Percentiles rank a stretch among this genome's conserved stretches.
Conservation (phyloP, 2,113 vertebrate species). For the Phyllostomus hastatus region DNA sequence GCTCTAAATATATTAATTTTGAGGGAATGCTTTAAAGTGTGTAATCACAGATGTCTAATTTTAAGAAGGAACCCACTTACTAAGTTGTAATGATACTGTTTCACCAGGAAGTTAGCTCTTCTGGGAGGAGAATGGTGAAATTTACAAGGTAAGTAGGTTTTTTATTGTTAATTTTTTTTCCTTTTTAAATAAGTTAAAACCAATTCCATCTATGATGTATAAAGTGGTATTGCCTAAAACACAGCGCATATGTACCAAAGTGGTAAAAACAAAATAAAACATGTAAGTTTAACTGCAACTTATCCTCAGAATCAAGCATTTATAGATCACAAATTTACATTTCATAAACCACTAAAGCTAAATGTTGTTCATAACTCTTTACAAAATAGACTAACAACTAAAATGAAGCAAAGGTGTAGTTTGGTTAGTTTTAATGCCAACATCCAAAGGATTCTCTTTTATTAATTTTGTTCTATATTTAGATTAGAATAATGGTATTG, state of each 20-base stretch:
- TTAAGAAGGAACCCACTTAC: conserved; percentile 31
- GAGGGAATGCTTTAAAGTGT: conserved; percentile 28
- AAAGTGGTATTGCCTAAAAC: conserved; percentile 2
- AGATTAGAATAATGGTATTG: conserved; percentile 15
- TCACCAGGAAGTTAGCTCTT: background rate
- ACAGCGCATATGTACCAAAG: background rate
- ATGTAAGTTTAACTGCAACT: background rate
- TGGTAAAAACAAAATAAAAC: background rate
- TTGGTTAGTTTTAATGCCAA: conserved; percentile 26
- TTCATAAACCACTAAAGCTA: background rate
- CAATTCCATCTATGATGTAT: conserved; percentile 5
- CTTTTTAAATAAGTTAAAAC: conserved; percentile 40
- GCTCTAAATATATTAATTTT: conserved; percentile 13
- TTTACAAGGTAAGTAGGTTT: conserved; percentile 32
- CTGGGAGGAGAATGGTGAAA: background rate
- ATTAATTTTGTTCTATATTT: background rate
- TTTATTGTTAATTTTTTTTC: background rate
- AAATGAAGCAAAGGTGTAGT: background rate
- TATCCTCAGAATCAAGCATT: conserved; percentile 21
- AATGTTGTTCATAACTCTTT: conserved; percentile 18
- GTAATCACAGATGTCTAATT: conserved; percentile 38
- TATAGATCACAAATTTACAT: conserved; percentile 5
- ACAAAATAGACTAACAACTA: conserved; percentile 13
- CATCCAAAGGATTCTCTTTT: background rate
- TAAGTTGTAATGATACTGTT: conserved; percentile 39